Percentiles rank a stretch among this genome's conserved stretches.
phyloP scores from a whole-genome alignment of 2,797 vertebrate species.

The Microchirus variegatus region DNA sequence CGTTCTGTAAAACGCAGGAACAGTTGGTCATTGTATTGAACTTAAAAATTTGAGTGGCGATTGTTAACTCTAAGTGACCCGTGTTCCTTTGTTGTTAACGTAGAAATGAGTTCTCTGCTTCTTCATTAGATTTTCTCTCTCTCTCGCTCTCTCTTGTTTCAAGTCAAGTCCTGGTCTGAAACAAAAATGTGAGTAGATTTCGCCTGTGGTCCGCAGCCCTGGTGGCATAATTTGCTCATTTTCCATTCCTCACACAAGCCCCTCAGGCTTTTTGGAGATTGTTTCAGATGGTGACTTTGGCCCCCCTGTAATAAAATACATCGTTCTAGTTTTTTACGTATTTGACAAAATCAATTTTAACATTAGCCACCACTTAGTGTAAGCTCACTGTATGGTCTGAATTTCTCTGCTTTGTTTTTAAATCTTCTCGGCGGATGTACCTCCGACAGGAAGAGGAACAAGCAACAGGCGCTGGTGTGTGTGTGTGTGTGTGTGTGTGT shows the following conservation, averaged over 20 bases:
- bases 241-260: conserved; percentile 66
- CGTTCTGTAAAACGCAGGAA: no score
- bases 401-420: conserved; percentile 70
- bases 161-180: conserved; percentile 51
- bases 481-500: no score
- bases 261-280: conserved; percentile 62
- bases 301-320: conserved; percentile 67
- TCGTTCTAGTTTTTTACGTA: conserved; percentile 35
- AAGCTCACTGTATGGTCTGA: conserved; percentile 62
- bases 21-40: no score
- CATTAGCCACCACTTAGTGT: conserved; percentile 58
- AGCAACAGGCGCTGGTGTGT: conserved; percentile 53
- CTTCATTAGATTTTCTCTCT: conserved; percentile 3
- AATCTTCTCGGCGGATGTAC: conserved; percentile 67
- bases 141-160: conserved; percentile 13
- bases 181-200: conserved; percentile 63
- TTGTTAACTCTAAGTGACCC: conserved; percentile 8
- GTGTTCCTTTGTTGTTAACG: conserved; percentile 26
- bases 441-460: conserved; percentile 69
- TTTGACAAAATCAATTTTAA: conserved; percentile 64
- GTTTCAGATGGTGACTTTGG: conserved; percentile 70
- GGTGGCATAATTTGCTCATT: conserved; percentile 71
- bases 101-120: conserved; percentile 22
- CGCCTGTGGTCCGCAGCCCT: conserved; percentile 45
- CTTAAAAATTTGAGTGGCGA: no score